phyloP scores from a whole-genome alignment of 2,888 invertebrate species.

The Oscheius myriophilus region DNA sequence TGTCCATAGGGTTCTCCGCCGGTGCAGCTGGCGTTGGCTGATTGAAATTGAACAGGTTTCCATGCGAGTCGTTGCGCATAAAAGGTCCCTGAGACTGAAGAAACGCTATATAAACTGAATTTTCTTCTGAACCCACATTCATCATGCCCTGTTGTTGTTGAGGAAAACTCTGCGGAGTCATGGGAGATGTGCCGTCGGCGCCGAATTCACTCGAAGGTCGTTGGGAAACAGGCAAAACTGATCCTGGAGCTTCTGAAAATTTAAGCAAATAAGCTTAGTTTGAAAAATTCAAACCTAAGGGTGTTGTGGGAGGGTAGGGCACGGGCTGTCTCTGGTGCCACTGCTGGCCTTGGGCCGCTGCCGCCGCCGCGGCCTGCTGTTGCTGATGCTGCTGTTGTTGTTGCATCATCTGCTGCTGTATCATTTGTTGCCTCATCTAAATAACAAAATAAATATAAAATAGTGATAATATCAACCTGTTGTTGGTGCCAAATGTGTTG shows the following conservation, averaged over 20 bases:
- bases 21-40: background rate
- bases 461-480: constrained; percentile 12
- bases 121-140: background rate
- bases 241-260: constrained; percentile 19
- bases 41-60: constrained; percentile 18
- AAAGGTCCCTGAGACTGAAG: constrained; percentile 2
- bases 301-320: constrained; percentile 39
- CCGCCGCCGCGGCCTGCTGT: constrained; percentile 30
- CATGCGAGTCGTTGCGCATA: constrained; percentile 27
- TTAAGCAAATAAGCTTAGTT: background rate
- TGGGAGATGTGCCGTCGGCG: constrained; percentile 22
- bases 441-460: background rate
- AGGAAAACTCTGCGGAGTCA: constrained; percentile 20
- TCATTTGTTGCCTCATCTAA: background rate
- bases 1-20: constrained; percentile 10
- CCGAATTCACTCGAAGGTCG: constrained; percentile 27
- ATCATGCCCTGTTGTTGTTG: constrained; percentile 23
- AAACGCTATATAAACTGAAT: background rate
- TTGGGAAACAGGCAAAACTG: constrained; percentile 28
- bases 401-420: constrained; percentile 29
- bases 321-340: constrained; percentile 35
- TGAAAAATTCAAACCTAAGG: constrained; percentile 17
- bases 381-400: constrained; percentile 36
- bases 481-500: constrained; percentile 31
- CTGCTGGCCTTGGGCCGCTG: constrained; percentile 10